Evolutionary conservation across 1,140 invertebrate species (phyloP), one percentile per base, ranked within the genome.

Genomic region (Leptinotarsa texana): DNA sequence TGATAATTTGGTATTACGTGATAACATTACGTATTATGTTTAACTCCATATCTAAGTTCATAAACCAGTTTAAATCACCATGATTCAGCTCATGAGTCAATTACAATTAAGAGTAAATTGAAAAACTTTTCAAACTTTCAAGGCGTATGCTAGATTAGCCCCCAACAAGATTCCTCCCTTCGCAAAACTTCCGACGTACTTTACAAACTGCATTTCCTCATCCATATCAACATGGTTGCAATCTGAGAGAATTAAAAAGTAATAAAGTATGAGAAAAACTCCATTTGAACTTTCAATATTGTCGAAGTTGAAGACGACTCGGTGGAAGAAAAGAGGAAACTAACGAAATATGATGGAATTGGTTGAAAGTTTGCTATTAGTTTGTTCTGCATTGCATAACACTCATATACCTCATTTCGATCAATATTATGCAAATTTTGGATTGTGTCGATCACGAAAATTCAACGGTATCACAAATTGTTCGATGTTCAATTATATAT

Each of bases 251-350:
- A 67, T 67, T 67, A 22, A 67, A 67, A 27, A 24, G 24, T 42
- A 67, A 67, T 67, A 67, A 67, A 24, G n/a, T 17, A 67, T 13
- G 65, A 17, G 65, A 24, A 42, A 42, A 67, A 33, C 65, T 27
- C 24, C 18, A 63, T 63, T 63, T 63, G 63, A 63, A 63, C 63
- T 63, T 63, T 63, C 13, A 18, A 63, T 63, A 22, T 63, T 63
- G 24, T 22, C 17, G 63, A 22, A 22, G 13, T 21, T 21, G 63
- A 11, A 24, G 24, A 63, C 63, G n/a, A 63, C 18, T 11, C 63
- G 24, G 11, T 21, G 33, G 8, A 11, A 42, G 8, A 42, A 42
- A 42, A 42, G 33, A 42, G 63, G 11, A 21, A 63, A 24, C n/a
- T 11, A 13, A 21, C n/a, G 3, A 24, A 63, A 63, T 63, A 63